A percentile compares a stretch with the other conserved stretches of the same genome.
Evolutionary conservation across 1,140 invertebrate species (phyloP).

Genomic region (Neodiprion lecontei): DNA sequence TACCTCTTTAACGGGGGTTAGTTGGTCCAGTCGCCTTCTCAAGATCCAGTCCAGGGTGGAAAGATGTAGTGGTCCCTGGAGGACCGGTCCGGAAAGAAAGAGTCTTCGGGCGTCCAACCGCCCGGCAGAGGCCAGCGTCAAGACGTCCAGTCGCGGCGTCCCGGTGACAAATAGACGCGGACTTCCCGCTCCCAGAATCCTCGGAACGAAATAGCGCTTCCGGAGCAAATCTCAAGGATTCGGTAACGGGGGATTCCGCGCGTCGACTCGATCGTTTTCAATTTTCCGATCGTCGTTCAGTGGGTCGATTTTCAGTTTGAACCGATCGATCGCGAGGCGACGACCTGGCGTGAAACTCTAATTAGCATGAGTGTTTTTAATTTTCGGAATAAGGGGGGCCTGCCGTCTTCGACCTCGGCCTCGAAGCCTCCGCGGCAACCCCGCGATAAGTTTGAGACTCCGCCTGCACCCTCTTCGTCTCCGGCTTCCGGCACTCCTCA

Average conservation of each 20-base stretch:
- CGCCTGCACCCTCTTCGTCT: slow-evolving; percentile 19
- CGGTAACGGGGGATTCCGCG: too few relatives aligned
- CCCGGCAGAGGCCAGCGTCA: slow-evolving; percentile 23
- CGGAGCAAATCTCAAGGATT: not conserved
- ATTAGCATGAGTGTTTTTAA: slow-evolving; percentile 33
- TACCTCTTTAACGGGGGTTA: slow-evolving; percentile 33
- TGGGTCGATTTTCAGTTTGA: too few relatives aligned
- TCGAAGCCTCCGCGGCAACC: slow-evolving; percentile 23
- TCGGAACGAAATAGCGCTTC: not conserved
- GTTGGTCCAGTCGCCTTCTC: slow-evolving; percentile 17
- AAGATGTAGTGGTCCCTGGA: slow-evolving; percentile 35
- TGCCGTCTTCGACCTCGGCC: slow-evolving; percentile 19
- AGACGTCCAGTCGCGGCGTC: slow-evolving; percentile 13
- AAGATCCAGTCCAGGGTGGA: slow-evolving; percentile 22
- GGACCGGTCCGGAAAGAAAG: slow-evolving; percentile 22
- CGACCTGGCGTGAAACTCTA: not conserved
- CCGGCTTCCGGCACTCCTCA: slow-evolving; percentile 48
- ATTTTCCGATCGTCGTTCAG: too few relatives aligned
- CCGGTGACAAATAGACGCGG: slow-evolving; percentile 27
- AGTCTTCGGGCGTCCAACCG: slow-evolving; percentile 15
- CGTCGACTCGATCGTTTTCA: too few relatives aligned
- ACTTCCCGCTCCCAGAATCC: not conserved
- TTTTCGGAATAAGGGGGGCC: slow-evolving; percentile 31
- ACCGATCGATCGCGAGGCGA: too few relatives aligned
- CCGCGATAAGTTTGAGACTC: slow-evolving; percentile 20